Evolutionary conservation across 2,113 vertebrate species (phyloP), one percentile per base, ranked within the genome.

Genomic region (Silurus asotus): DNA sequence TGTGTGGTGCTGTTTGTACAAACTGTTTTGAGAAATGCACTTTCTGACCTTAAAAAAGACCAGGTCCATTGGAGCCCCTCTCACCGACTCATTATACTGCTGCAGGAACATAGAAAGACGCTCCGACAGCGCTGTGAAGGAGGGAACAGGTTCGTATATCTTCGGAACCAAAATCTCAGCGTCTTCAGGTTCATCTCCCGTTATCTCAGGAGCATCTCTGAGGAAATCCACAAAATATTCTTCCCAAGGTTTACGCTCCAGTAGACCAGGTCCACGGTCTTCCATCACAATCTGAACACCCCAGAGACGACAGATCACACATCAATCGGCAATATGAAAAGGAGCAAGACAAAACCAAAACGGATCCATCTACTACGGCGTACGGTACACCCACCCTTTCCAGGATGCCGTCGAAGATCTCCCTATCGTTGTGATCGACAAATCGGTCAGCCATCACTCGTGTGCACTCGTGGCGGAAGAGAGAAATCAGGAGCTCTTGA

Each of bases 371-470:
- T 64, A 8, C 20, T 19, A 64, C 8, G 9, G 4, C 17, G 17
- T 17, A 58, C 17, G 56, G 11, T 58, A 17, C 56, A n/a, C 61
- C 7, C 17, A 64, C 61, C 20, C 20, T 64, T 64, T 64, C 61
- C 61, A 64, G 17, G 23, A 64, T n/a, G 61, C 61, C 23, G 61
- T 64, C 61, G 23, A 64, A 64, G 61, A n/a, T 64, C 61, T 64
- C 20, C 7, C 20, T 93, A 95, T 96, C 96, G 17, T 88, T 92
- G 91, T 91, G 82, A 88, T 91, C 94, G 58, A 92, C 87, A 92
- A 96, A 96, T 20, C 95, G 94, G 78, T 97, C 96, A 9, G 96
- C 93, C 76, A 96, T 95, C 85, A 96, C 96, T 84, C 96, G 91
- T 75, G 92, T 91, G 78, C 96, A 96, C 84, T 97, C 96, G 15